Conservation (phyloP, 1,140 invertebrate species). For the Maniola jurtina region DNA sequence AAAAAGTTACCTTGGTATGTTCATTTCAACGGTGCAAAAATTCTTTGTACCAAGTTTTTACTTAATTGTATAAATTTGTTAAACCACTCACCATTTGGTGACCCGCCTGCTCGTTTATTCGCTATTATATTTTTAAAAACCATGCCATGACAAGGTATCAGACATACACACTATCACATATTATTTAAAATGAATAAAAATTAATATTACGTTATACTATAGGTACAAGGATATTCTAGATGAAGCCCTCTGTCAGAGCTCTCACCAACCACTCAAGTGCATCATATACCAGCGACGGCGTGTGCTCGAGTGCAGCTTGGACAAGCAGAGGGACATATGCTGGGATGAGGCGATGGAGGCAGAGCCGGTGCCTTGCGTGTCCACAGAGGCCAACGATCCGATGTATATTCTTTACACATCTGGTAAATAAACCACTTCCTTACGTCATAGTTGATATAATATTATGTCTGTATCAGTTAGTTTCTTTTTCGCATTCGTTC, state of each 20-base stretch:
- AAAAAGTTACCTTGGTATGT: too few relatives aligned
- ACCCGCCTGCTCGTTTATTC: too few relatives aligned
- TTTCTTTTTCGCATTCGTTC: too few relatives aligned
- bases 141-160: too few relatives aligned
- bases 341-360: slow-evolving; percentile 87
- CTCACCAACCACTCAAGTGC: slow-evolving; percentile 85
- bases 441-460: too few relatives aligned
- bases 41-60: too few relatives aligned
- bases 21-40: too few relatives aligned
- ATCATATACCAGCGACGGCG: slow-evolving; percentile 89
- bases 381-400: slow-evolving; percentile 92
- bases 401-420: slow-evolving; percentile 97
- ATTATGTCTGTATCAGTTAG: neutral
- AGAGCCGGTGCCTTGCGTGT: slow-evolving; percentile 87
- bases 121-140: too few relatives aligned
- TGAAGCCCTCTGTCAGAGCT: slow-evolving; percentile 87
- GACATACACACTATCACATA: too few relatives aligned
- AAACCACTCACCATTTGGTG: too few relatives aligned
- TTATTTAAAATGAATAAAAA: too few relatives aligned
- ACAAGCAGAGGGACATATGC: slow-evolving; percentile 83
- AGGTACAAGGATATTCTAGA: slow-evolving; percentile 94
- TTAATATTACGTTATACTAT: slow-evolving; percentile 31
- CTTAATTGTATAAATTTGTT: too few relatives aligned
- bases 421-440: slow-evolving; percentile 70
- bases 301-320: slow-evolving; percentile 82